Percentiles rank a stretch among this genome's conserved stretches.
Evolutionary conservation across 2,797 vertebrate genomes (phyloP).

Genomic region (Hirundo rustica): DNA sequence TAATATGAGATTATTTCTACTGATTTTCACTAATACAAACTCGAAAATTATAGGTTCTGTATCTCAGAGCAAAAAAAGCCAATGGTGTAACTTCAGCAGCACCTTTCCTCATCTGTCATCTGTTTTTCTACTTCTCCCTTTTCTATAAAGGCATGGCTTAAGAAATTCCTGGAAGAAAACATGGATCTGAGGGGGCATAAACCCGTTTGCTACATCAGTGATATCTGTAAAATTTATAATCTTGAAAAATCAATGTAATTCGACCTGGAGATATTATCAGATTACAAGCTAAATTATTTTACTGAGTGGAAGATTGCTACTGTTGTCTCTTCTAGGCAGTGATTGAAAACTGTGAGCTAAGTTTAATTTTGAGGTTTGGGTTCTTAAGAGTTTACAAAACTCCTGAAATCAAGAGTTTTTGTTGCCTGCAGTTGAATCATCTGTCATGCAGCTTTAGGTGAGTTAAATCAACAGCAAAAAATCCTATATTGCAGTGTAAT

Average conservation of each 20-base stretch:
- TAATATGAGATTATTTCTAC: background rate
- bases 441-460: background rate
- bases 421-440: background rate
- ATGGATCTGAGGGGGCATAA: background rate
- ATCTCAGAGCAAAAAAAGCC: background rate
- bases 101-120: background rate
- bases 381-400: background rate
- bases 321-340: background rate
- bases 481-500: background rate
- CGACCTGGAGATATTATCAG: background rate
- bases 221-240: background rate
- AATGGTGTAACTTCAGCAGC: background rate
- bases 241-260: background rate
- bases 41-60: background rate
- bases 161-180: background rate
- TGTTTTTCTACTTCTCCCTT: background rate
- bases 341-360: background rate
- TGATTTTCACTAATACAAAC: background rate
- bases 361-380: background rate
- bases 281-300: background rate
- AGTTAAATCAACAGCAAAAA: background rate
- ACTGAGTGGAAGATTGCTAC: background rate
- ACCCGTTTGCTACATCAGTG: background rate
- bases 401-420: background rate
- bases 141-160: background rate